These are phyloP conservation scores for Crenuchus spilurus DNA, from an alignment of 2,797 vertebrate genomes.

Conservation along the genomic window DNA sequence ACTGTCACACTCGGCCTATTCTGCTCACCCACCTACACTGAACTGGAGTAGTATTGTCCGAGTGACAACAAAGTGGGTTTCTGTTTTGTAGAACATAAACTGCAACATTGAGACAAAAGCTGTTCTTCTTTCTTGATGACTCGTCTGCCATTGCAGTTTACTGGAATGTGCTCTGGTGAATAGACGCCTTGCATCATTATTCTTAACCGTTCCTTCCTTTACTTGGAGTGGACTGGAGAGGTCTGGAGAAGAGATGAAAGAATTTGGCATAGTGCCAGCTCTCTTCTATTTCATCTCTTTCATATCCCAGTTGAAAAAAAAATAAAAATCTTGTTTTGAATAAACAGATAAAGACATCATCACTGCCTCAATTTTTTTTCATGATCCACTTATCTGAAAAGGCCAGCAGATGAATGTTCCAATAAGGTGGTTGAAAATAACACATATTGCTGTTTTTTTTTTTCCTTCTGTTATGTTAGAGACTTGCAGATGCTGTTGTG, in stretches of 20 bases:
- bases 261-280: neutral
- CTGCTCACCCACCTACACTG: conserved; percentile 26
- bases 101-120: neutral
- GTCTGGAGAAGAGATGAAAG: conserved; percentile 17
- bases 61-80: neutral
- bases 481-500: too few species aligned
- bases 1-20: conserved; percentile 8
- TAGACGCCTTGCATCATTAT: neutral
- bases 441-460: too few species aligned
- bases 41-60: neutral
- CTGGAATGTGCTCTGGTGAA: neutral
- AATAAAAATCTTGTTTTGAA: too few species aligned
- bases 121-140: neutral
- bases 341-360: too few species aligned
- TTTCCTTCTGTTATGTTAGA: too few species aligned
- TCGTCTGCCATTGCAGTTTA: neutral
- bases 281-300: conserved; percentile 18
- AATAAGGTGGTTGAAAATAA: too few species aligned
- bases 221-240: neutral
- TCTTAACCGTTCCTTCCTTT: conserved; percentile 24
- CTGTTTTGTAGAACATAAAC: neutral
- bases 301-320: conserved; percentile 23
- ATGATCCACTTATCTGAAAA: too few species aligned
- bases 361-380: too few species aligned
- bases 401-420: too few species aligned